Base-by-base conservation (phyloP, 1,140 invertebrate genomes). In the Leguminivora glycinivorella region DNA sequence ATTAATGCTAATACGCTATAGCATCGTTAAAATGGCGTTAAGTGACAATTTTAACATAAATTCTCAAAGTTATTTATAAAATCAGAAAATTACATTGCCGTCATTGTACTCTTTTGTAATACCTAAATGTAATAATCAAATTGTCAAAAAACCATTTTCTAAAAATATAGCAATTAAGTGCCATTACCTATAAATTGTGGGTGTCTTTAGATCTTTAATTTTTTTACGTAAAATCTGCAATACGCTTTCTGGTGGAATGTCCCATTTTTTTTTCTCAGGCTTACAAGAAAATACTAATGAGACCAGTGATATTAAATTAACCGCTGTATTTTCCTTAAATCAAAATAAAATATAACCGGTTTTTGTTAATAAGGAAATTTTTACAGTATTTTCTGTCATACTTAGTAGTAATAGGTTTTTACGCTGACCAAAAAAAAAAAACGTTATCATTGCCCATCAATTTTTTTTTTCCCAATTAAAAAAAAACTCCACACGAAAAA, bases 261-360 rank as follows among this genome's bases (percentile, higher is more conserved):
- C 47, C 47, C 47, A 52, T 52, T 5, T 19, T 52, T 22, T 22
- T 22, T 22, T 17, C n/a, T 43, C 14, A 43, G 40, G 40, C 40
- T 9, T 52, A 22, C 47, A 19, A 52, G 19, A 52, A 52, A 52
- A 22, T 52, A 52, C 6, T 1, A 4, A 43, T 43, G 3, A 43
- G 2, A 43, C 2, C 12, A 52, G 47, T 1, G 17, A 52, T n/a
- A 7, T 52, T n/a, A 52, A 17, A 7, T 52, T n/a, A n/a, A 4
- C 40, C 40, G n/a, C n/a, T 7, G 47, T 17, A 52, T 52, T 52
- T 52, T 19, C 47, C 47, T 52, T 52, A 52, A 52, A 52, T 52
- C 19, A 9, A 52, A 52, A 52, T 22, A n/a, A 52, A 9, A 52
- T 52, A 17, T 7, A 7, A 22, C 47, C 4, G 9, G 47, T 22